These are phyloP conservation scores for Scatophagus argus DNA, from an alignment of 2,113 vertebrate species.

Conservation along the genomic window DNA sequence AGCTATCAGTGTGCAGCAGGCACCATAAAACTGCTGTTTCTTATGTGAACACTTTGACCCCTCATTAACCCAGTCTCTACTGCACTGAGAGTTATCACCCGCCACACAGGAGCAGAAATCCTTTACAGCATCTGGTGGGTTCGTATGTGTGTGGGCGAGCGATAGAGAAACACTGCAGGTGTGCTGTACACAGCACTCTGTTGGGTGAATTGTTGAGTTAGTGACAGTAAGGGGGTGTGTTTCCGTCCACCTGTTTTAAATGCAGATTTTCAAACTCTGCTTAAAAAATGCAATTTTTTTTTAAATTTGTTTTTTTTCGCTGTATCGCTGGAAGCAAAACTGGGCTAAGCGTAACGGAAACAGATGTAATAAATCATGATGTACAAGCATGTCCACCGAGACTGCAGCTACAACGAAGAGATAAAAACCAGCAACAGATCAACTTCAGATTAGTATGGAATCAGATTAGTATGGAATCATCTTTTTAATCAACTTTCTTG, in stretches of 20 bases:
- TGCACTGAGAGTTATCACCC: conserved; percentile 72
- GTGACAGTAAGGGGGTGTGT: not conserved
- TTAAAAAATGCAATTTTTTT: too few relatives aligned
- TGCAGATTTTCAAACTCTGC: too few relatives aligned
- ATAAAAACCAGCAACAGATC: too few relatives aligned
- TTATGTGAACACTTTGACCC: conserved; percentile 83
- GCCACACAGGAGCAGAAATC: conserved; percentile 60
- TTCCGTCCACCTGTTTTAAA: not conserved
- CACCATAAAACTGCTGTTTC: conserved; percentile 71
- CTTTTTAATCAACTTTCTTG: too few relatives aligned
- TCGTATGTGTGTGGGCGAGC: conserved; percentile 16
- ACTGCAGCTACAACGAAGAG: too few relatives aligned
- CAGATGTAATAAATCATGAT: too few relatives aligned
- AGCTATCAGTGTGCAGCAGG: conserved; percentile 79
- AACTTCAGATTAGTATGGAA: too few relatives aligned
- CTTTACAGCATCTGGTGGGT: conserved; percentile 72
- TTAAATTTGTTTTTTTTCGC: too few relatives aligned
- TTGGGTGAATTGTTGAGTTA: conserved; percentile 9
- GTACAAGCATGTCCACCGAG: too few relatives aligned
- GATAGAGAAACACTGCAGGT: conserved; percentile 46
- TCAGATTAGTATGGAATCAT: too few relatives aligned
- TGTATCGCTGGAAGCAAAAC: too few relatives aligned
- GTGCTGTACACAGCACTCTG: not conserved
- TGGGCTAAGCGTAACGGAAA: too few relatives aligned
- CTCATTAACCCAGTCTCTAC: conserved; percentile 80